Conservation (phyloP, 2,888 invertebrate species). For the Acronicta psi region DNA sequence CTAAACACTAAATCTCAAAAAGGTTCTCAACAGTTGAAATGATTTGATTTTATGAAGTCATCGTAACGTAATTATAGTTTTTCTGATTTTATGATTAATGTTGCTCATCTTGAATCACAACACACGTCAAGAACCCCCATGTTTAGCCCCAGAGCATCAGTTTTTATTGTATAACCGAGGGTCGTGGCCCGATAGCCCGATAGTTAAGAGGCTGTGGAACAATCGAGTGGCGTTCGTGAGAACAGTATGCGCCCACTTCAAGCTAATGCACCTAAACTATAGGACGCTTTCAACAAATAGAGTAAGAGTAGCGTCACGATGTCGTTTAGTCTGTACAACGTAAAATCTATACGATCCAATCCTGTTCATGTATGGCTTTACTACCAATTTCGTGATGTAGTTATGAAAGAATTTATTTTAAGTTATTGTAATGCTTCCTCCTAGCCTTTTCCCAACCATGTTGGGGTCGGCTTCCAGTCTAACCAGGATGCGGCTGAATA, state of each 20-base stretch:
- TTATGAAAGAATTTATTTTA: conserved; percentile 30
- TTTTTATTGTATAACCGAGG: conserved; percentile 74
- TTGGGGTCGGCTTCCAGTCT: no score
- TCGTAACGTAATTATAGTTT: conserved; percentile 47
- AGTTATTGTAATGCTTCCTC: conserved; percentile 31
- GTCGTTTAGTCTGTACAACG: conserved; percentile 47
- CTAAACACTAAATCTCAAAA: conserved; percentile 21
- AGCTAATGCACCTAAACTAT: conserved; percentile 65
- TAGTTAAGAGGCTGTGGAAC: conserved; percentile 83
- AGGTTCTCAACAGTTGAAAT: conserved; percentile 18
- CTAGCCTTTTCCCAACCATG: no score
- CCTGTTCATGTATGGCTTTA: conserved; percentile 11
- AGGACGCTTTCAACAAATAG: conserved; percentile 59
- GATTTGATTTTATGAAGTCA: conserved; percentile 45
- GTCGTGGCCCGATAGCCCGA: conserved; percentile 83
- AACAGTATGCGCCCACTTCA: conserved; percentile 71
- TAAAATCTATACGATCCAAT: conserved; percentile 36
- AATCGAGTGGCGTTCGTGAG: conserved; percentile 83
- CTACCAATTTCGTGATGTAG: conserved; percentile 23
- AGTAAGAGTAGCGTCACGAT: conserved; percentile 59
- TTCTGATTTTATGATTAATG: conserved; percentile 52
- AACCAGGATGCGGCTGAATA: no score
- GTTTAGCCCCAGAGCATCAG: conserved; percentile 63
- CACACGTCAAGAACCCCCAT: conserved; percentile 49
- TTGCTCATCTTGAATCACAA: conserved; percentile 43